These are phyloP conservation scores for Spilogale gracilis DNA, from an alignment of 2,113 vertebrate genomes.

Conservation along the genomic window DNA sequence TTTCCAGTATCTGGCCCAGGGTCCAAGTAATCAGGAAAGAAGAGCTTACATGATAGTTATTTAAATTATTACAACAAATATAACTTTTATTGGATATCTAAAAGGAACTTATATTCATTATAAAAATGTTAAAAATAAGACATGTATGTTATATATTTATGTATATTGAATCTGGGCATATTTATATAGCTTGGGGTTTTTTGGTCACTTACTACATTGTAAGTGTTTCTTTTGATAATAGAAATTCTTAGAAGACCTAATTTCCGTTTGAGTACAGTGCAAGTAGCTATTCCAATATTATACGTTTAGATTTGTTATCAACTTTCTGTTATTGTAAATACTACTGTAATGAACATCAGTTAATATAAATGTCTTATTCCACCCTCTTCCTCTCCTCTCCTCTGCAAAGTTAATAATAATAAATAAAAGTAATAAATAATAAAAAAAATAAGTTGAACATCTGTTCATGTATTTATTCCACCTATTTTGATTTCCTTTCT, in stretches of 20 bases:
- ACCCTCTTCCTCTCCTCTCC: not conserved
- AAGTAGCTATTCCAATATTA: not conserved
- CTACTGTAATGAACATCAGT: not conserved
- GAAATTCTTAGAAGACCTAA: not conserved
- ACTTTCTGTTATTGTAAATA: not conserved
- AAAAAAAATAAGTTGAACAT: not conserved
- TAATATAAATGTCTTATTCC: not conserved
- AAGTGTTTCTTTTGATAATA: not conserved
- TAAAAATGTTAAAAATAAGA: constrained; percentile 7
- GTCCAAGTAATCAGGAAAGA: not conserved
- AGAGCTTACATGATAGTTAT: not conserved
- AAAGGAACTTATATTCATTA: not conserved
- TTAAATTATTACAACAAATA: not conserved
- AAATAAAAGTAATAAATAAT: not conserved
- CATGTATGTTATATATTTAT: not conserved
- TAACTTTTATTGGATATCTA: not conserved
- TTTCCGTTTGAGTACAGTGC: not conserved
- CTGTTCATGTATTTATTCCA: not conserved
- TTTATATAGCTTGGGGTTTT: not conserved
- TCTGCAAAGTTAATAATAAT: not conserved
- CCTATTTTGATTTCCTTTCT: not conserved
- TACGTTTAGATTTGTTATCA: not conserved
- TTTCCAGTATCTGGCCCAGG: not conserved
- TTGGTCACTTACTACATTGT: not conserved
- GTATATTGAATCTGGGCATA: not conserved